Conservation (phyloP, 2,113 vertebrate genomes). For the Thunnus maccoyii region DNA sequence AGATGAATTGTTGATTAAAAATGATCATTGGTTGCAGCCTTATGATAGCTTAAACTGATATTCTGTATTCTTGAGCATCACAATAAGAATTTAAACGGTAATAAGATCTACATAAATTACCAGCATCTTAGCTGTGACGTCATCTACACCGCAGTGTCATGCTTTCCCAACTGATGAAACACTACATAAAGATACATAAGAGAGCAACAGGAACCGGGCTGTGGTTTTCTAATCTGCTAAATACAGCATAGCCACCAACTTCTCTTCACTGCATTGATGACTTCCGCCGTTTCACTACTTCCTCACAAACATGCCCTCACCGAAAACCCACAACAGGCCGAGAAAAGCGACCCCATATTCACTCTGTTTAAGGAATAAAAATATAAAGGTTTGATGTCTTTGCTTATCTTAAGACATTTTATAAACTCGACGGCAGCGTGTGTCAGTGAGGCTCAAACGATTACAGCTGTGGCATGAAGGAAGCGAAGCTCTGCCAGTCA, state of each 20-base stretch:
- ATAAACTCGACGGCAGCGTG: background rate
- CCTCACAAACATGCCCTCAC: constrained; percentile 49
- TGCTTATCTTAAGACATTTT: background rate
- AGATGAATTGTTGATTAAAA: background rate
- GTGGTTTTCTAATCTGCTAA: constrained; percentile 60
- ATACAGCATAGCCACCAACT: constrained; percentile 46
- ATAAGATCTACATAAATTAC: background rate
- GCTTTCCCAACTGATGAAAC: background rate
- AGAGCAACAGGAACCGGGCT: constrained; percentile 28
- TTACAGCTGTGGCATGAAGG: constrained; percentile 20
- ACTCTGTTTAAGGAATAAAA: background rate
- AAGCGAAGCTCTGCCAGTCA: background rate
- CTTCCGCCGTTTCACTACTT: constrained; percentile 65
- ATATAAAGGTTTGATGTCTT: background rate
- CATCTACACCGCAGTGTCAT: background rate
- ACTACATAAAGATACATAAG: background rate
- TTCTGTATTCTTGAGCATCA: background rate
- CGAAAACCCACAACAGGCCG: background rate
- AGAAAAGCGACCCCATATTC: background rate
- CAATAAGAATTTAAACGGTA: too few relatives aligned
- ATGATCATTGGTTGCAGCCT: background rate
- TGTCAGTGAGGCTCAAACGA: constrained; percentile 3
- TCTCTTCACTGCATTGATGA: constrained; percentile 60
- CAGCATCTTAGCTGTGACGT: too few relatives aligned
- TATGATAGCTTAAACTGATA: background rate